Base-by-base conservation (phyloP, 2,888 invertebrate species). In the Thereva nobilitata region DNA sequence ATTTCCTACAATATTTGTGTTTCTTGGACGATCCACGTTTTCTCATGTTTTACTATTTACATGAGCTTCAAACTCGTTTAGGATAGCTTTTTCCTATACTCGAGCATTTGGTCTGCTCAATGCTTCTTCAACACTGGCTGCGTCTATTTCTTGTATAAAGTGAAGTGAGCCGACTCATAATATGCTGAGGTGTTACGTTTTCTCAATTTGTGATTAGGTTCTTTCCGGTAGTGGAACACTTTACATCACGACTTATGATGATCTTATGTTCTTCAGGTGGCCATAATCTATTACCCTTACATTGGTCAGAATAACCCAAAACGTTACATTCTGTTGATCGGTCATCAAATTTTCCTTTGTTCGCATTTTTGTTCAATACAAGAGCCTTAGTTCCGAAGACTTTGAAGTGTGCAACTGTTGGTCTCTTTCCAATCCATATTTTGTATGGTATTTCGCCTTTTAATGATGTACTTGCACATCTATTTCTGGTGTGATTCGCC, bases 401-500 rank as follows among this genome's bases (percentile, higher is more conserved):
- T 40, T 23, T 8, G 7, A 56, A 10, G 40, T 44, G 12, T 2
- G n/a, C 7, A 2, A 59, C 34, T 4, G 7, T 10, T 2, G 59
- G 59, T 3, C 7, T 5, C 4, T 59, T 47, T 34, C 59, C 45
- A 3, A 38, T 34, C 45, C 59, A 59, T 4, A 37, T n/a, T 47
- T 47, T 23, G 47, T 47, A 40, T 37, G 61, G 61, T 12, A 38
- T 47, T 10, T 34, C n/a, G 3, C 38, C 38, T 37, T 54, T 37
- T 5, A 61, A 35, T 5, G 45, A 45, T 12, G 9, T 47, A 5
- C 47, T 61, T 4, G 23, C 7, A 35, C 61, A 61, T 10, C 61
- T 34, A 47, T 61, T 61, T 42, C 44, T 40, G 5, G 42, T 42
- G 34, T 42, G 10, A 9, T 42, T 56, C 4, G 56, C 56, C 4